Percentiles rank a stretch among this genome's conserved stretches.
Evolutionary conservation across 2,888 invertebrate genomes (phyloP).

Genomic region (Nysson spinosus): DNA sequence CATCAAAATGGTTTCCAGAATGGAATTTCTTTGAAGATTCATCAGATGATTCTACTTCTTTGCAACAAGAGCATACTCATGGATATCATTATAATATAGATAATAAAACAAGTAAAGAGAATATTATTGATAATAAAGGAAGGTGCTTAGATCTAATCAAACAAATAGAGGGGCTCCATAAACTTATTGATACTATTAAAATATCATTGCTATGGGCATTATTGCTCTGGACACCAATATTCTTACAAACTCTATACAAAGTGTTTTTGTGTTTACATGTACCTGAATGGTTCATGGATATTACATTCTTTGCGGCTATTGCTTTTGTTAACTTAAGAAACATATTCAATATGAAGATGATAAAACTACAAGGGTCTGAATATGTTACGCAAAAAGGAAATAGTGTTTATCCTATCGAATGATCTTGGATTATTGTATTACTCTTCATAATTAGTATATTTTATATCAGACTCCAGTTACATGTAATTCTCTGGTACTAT

Average conservation of each 20-base stretch:
- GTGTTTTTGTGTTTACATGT: conserved; percentile 57
- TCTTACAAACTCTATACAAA: conserved; percentile 58
- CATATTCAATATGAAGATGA: conserved; percentile 60
- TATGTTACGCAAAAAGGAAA: conserved; percentile 50
- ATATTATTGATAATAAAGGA: not conserved
- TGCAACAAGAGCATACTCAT: too few relatives aligned
- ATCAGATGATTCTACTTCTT: too few relatives aligned
- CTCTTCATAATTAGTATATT: too few relatives aligned
- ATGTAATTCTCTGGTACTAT: too few relatives aligned
- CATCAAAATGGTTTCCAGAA: too few relatives aligned
- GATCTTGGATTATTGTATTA: not conserved
- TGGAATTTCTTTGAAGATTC: too few relatives aligned
- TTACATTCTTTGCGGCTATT: conserved; percentile 56
- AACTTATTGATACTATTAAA: conserved; percentile 45
- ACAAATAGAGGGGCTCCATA: conserved; percentile 38
- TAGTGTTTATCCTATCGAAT: conserved; percentile 54
- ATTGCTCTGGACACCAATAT: conserved; percentile 68
- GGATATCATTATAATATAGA: not conserved
- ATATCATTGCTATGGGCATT: conserved; percentile 57
- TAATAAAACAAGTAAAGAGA: not conserved
- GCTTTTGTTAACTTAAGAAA: conserved; percentile 60
- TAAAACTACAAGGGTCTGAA: conserved; percentile 45
- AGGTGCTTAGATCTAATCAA: conserved; percentile 26
- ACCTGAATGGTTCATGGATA: conserved; percentile 60
- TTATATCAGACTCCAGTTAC: too few relatives aligned